Evolutionary conservation across 2,797 vertebrate genomes (phyloP).

Genomic region (Xenops minutus): DNA sequence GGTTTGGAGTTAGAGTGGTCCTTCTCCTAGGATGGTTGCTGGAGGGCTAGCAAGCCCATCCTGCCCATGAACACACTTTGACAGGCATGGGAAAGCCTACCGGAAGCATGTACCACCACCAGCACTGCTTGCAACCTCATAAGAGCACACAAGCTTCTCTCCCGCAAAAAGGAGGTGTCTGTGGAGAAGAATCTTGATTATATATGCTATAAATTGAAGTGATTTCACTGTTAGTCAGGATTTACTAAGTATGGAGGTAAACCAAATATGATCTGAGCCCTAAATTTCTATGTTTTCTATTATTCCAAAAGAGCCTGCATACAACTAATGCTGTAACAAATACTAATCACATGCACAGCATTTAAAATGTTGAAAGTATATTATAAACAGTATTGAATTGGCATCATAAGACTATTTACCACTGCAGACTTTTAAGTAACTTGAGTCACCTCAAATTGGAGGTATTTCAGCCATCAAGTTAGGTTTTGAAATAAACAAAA

Average conservation of each 20-base stretch:
- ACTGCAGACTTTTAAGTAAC: neutral
- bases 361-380: neutral
- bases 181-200: neutral
- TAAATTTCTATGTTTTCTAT: neutral
- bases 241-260: neutral
- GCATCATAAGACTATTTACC: neutral
- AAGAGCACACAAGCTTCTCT: too few species aligned
- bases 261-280: neutral
- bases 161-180: too few species aligned
- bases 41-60: too few species aligned
- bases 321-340: neutral
- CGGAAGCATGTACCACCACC: too few species aligned
- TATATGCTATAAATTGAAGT: neutral
- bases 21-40: too few species aligned
- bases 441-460: neutral
- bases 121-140: too few species aligned
- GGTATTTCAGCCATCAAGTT: neutral
- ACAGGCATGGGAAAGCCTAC: too few species aligned
- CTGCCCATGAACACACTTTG: too few species aligned
- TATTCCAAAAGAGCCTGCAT: neutral
- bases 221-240: neutral
- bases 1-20: too few species aligned
- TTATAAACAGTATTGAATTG: neutral
- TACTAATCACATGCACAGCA: neutral
- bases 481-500: neutral